Evolutionary conservation across 2,888 invertebrate genomes (phyloP).

Genomic region (Epinotia brunnichana): DNA sequence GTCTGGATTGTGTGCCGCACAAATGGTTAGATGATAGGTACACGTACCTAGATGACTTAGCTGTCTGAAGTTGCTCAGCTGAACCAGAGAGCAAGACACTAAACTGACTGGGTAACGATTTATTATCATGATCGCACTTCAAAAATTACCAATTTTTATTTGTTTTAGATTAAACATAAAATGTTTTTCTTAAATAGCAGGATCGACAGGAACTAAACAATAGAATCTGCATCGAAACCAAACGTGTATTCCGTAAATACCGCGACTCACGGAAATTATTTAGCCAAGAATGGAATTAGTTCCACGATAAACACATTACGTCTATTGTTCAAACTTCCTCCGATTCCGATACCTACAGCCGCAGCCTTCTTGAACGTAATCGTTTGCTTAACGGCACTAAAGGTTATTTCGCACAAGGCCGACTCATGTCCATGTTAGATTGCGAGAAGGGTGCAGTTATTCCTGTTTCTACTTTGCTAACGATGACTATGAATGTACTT

Average conservation of each 20-base stretch:
- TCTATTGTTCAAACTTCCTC: constrained; percentile 35
- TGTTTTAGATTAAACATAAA: neutral
- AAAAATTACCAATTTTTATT: neutral
- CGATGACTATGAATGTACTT: neutral
- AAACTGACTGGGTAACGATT: neutral
- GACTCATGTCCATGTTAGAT: constrained; percentile 15
- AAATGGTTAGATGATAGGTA: neutral
- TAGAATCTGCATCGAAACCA: constrained; percentile 4
- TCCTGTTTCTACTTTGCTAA: constrained; percentile 3
- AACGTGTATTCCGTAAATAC: constrained; percentile 1
- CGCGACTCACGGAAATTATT: constrained; percentile 13
- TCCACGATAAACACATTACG: constrained; percentile 29
- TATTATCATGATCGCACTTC: neutral
- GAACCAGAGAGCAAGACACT: neutral
- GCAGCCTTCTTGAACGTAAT: constrained; percentile 16
- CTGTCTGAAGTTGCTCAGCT: neutral
- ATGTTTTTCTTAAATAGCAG: too few relatives aligned
- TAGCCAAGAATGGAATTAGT: constrained; percentile 22
- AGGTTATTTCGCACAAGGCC: constrained; percentile 29
- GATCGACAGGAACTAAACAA: neutral
- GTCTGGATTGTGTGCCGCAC: neutral
- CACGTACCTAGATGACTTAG: neutral
- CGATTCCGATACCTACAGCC: constrained; percentile 11
- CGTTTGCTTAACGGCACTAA: constrained; percentile 29
- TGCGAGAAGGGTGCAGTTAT: constrained; percentile 16